Conservation (phyloP, 1,140 invertebrate genomes). For the Zaprionus tsacasi region DNA sequence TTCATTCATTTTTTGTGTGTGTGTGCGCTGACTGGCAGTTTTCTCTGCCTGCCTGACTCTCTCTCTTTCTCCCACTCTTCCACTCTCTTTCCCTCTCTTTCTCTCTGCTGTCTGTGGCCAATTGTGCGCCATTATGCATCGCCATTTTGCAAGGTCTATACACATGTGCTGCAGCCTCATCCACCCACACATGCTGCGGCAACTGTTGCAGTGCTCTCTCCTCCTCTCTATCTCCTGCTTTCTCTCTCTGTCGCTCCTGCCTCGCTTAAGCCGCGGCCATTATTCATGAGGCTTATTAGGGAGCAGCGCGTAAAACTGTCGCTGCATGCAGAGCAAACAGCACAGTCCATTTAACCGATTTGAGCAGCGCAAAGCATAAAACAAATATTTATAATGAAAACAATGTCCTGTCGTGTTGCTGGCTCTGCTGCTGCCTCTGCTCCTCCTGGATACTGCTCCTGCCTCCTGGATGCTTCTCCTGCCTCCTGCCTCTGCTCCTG, state of each 20-base stretch:
- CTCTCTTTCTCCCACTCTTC: slow-evolving; percentile 5
- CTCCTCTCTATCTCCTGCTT: not conserved
- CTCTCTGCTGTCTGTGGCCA: slow-evolving; percentile 25
- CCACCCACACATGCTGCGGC: slow-evolving; percentile 1
- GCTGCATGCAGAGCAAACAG: slow-evolving; percentile 62
- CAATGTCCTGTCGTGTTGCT: slow-evolving; percentile 56
- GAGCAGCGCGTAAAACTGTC: slow-evolving; percentile 56
- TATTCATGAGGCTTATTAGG: slow-evolving; percentile 75
- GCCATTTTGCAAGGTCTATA: slow-evolving; percentile 54
- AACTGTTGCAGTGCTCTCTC: slow-evolving; percentile 2
- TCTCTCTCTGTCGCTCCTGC: not conserved
- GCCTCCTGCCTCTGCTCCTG: slow-evolving; percentile 13
- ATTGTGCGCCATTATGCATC: slow-evolving; percentile 37
- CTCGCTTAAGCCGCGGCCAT: slow-evolving; percentile 58
- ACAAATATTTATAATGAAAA: slow-evolving; percentile 78
- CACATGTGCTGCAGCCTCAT: slow-evolving; percentile 19
- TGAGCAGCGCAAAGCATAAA: slow-evolving; percentile 54
- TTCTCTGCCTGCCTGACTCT: slow-evolving; percentile 15
- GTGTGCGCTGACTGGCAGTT: slow-evolving; percentile 33
- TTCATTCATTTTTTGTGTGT: slow-evolving; percentile 6
- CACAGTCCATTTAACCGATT: slow-evolving; percentile 82
- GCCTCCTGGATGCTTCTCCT: slow-evolving; percentile 3
- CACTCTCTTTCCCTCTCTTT: slow-evolving; percentile 12
- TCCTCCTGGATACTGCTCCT: too few species aligned
- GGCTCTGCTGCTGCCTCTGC: slow-evolving; percentile 2